Base-by-base conservation (phyloP, 2,888 invertebrate genomes). In the Tortricodes alternella region DNA sequence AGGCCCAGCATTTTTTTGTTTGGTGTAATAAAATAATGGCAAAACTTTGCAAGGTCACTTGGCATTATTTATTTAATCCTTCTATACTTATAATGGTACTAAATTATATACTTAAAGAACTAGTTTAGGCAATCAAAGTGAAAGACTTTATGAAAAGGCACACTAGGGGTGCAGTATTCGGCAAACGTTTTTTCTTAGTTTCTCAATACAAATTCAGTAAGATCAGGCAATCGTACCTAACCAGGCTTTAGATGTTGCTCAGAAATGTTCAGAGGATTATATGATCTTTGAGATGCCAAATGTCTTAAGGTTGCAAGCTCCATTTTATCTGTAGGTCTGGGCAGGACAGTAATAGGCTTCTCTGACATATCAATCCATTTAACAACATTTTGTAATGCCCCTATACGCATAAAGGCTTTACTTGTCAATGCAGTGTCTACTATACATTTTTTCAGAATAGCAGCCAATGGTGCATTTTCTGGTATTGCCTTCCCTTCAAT, bases 401-500 rank as follows among this genome's bases (percentile, higher is more conserved):
- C 62, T 11, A 53, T 61, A 39, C 67, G 76, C 5, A 83, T 78
- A 60, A 81, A 82, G 0, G 76, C 63, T 69, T 79, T 87, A 53
- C 83, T 81, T 1, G 74, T 67, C 15, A 83, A 62, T 0, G 82
- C 83, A 1, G 86, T 78, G 57, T 89, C 87, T 24, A 80, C 35
- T n/a, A 87, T 62, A 67, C 85, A 84, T 61, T 78, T 81, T 58
- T 78, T 74, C 3, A 89, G 53, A 1, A 84, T 50, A 2, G 74
- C 60, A 34, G 68, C 60, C 0, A 67, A 59, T 1, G 63, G 46
- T 21, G 65, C 66, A 52, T 86, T 75, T 6, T 74, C 63, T 1
- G 62, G 56, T 5, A 87, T 46, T 7, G 76, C 52, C 68, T 86
- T 87, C 0, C 89, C 90, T 62, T 86, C 85, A 65, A 89, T 69